phyloP scores from a whole-genome alignment of 35 echinoderm and acorn worm genomes.

The Ophioderma brevispina region DNA sequence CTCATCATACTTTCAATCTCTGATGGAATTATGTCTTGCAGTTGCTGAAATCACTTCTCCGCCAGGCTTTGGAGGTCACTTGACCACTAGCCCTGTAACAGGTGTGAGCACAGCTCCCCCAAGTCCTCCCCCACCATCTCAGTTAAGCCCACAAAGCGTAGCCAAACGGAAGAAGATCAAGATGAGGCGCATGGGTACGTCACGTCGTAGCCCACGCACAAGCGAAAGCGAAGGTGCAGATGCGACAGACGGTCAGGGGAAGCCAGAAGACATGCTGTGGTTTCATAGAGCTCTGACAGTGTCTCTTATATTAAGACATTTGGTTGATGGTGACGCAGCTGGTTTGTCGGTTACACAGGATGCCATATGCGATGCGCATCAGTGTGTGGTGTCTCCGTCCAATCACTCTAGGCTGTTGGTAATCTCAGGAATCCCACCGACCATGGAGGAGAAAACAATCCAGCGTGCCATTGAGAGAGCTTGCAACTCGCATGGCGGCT shows the following conservation, averaged over 20 bases:
- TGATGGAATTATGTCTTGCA: conserved; percentile 82
- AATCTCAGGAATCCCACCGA: conserved; percentile 69
- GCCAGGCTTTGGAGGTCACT: background rate
- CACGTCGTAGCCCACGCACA: conserved; percentile 57
- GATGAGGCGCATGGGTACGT: conserved; percentile 33
- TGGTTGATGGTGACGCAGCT: conserved; percentile 30
- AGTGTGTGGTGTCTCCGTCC: conserved; percentile 24
- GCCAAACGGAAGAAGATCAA: conserved; percentile 63
- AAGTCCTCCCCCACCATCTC: background rate
- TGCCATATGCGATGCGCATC: conserved; percentile 70
- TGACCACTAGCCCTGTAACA: background rate
- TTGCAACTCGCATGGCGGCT: conserved; percentile 63
- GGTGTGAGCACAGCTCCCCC: background rate
- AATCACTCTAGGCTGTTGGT: conserved; percentile 64
- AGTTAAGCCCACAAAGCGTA: conserved; percentile 51
- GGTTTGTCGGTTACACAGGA: conserved; percentile 46
- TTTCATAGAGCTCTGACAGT: conserved; percentile 71
- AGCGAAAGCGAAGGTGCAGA: conserved; percentile 62
- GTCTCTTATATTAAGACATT: conserved; percentile 59
- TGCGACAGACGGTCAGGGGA: conserved; percentile 19
- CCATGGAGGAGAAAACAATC: conserved; percentile 56
- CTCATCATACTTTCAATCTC: conserved; percentile 69
- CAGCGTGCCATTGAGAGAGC: conserved; percentile 52
- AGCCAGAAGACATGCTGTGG: conserved; percentile 86
- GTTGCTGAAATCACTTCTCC: conserved; percentile 63